A percentile compares a stretch with the other conserved stretches of the same genome.
These are phyloP conservation scores for Hyles lineata DNA, from an alignment of 2,888 invertebrate species.

Conservation along the genomic window DNA sequence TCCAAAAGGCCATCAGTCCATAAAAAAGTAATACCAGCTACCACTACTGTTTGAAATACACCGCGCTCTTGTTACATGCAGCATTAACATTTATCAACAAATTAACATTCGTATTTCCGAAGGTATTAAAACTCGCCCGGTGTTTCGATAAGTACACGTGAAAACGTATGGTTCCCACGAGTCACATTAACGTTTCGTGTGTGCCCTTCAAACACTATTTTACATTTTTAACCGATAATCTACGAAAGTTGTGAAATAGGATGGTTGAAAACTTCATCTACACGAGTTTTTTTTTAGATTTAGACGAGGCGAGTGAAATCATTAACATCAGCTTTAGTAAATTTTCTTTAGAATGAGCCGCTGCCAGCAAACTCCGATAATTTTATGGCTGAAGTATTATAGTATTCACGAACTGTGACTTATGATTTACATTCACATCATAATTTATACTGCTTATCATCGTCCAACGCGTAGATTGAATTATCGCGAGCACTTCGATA, in stretches of 20 bases:
- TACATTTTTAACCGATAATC: conserved; percentile 12
- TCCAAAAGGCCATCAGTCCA: background rate
- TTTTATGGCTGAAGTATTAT: too few relatives aligned
- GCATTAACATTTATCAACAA: conserved; percentile 50
- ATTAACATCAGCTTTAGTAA: background rate
- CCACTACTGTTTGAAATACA: background rate
- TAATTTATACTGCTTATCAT: background rate
- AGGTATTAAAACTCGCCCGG: conserved; percentile 10
- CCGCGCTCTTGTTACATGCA: conserved; percentile 33
- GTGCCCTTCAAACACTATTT: conserved; percentile 13
- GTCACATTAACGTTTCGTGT: conserved; percentile 1
- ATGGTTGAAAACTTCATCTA: background rate
- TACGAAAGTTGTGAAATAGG: conserved; percentile 7
- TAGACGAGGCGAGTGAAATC: background rate
- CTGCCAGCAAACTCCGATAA: too few relatives aligned
- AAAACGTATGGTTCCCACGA: conserved; percentile 20
- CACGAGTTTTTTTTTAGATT: background rate
- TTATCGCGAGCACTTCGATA: background rate
- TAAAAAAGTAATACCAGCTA: background rate
- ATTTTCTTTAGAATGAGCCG: too few relatives aligned
- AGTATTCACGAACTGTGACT: background rate
- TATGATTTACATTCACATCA: background rate
- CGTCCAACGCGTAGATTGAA: background rate
- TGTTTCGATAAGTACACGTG: conserved; percentile 21
- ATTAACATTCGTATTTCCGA: conserved; percentile 16